A percentile compares a stretch with the other conserved stretches of the same genome.
These are phyloP conservation scores for Petrophora chlorosata DNA, from an alignment of 2,888 invertebrate species.

Conservation along the genomic window DNA sequence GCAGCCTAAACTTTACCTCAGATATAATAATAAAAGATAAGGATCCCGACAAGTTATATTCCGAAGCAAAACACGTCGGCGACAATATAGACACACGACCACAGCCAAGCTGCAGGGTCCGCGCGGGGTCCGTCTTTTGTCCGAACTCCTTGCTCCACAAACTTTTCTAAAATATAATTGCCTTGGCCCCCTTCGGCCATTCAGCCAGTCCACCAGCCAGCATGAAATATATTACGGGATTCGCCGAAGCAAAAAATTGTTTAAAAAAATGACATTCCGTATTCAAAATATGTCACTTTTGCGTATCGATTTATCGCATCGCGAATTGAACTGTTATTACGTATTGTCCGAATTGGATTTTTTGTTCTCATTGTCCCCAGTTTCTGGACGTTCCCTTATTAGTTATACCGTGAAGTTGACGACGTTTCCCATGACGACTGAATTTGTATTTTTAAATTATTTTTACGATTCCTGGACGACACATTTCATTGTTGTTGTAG, in stretches of 20 bases:
- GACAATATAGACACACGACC: constrained; percentile 65
- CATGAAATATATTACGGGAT: constrained; percentile 43
- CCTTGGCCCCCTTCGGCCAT: constrained; percentile 69
- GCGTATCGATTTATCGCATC: constrained; percentile 71
- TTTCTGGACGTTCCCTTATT: constrained; percentile 63
- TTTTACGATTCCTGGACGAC: constrained; percentile 66
- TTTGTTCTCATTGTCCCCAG: constrained; percentile 9
- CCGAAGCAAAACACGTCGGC: constrained; percentile 63
- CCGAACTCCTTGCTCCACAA: constrained; percentile 58
- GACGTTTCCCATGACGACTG: constrained; percentile 80
- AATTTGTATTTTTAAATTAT: constrained; percentile 66
- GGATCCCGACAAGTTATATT: constrained; percentile 54
- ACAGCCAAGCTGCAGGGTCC: constrained; percentile 62
- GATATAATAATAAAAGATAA: constrained; percentile 52
- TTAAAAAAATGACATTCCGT: constrained; percentile 68
- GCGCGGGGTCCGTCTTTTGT: constrained; percentile 64
- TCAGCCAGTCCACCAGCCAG: constrained; percentile 29
- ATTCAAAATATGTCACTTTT: constrained; percentile 82
- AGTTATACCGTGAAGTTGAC: constrained; percentile 69
- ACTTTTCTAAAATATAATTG: constrained; percentile 76
- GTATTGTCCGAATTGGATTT: no score
- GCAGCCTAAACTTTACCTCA: constrained; percentile 34
- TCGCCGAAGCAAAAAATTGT: constrained; percentile 45
- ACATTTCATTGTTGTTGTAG: constrained; percentile 57
- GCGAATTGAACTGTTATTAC: constrained; percentile 64